Evolutionary conservation across 1,140 invertebrate genomes (phyloP), one percentile per base, ranked within the genome.

Genomic region (Grapholita molesta): DNA sequence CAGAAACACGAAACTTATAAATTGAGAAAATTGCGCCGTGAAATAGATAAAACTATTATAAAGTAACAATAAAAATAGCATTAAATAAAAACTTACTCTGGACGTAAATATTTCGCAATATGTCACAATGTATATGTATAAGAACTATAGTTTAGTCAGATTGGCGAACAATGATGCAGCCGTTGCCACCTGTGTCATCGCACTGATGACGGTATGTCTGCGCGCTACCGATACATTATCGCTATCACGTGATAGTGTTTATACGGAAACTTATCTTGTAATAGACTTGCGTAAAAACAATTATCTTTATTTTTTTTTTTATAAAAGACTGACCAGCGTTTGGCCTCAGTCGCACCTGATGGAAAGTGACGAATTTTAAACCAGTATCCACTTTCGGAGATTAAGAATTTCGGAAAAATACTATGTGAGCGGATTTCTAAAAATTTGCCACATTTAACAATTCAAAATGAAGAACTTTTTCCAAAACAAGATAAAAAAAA

Each of bases 101-200:
- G 68, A 71, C 53, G 70, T 67, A 65, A 64, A 70, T 61, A 61
- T 30, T 25, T 15, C 55, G 55, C 28, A n/a, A n/a, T n/a, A n/a
- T n/a, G 55, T 32, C 55, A 61, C 12, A 30, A 25, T 48, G 5
- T 48, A 61, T 61, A 18, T 61, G 0, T 0, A 5, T 55, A 55
- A n/a, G 53, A 25, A n/a, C n/a, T 57, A 15, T 42, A 48, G 18
- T 48, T 3, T 28, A 32, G 12, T 15, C 30, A 61, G 55, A n/a
- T 15, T 28, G 12, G 24, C n/a, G 25, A 5, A 28, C 55, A 15
- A 61, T 21, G 18, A 18, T n/a, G 25, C 15, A 12, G 55, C 21
- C 24, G 55, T 61, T 30, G 8, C 64, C 70, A 71, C 66, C 70
- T 72, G 70, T 72, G 67, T 72, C 70, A 68, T 57, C 53, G 12